phyloP scores from a whole-genome alignment of 1,140 invertebrate species.

The Drosophila sturtevanti region DNA sequence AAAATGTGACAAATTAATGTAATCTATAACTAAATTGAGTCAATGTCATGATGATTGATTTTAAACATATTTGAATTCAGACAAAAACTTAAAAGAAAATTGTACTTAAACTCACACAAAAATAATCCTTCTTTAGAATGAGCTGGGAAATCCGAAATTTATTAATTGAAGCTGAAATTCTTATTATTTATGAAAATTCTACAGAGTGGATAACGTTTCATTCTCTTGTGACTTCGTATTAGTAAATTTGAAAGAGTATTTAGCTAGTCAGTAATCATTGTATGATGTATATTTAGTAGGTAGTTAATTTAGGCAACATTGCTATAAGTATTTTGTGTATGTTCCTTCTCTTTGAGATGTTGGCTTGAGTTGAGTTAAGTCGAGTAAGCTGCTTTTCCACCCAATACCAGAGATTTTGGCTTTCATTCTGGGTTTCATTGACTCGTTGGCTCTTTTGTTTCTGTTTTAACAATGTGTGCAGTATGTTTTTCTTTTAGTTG shows the following conservation, averaged over 20 bases:
- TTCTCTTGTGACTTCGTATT: not conserved
- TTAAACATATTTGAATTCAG: constrained; percentile 4
- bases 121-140: no score
- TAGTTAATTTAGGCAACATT: constrained; percentile 4
- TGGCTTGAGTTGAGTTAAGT: constrained; percentile 10
- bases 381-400: constrained; percentile 42
- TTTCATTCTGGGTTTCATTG: constrained; percentile 65
- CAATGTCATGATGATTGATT: constrained; percentile 23
- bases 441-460: constrained; percentile 69
- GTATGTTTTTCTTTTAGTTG: constrained; percentile 3
- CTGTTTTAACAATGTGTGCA: constrained; percentile 11
- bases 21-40: constrained; percentile 19
- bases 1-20: not conserved
- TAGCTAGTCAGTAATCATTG: not conserved
- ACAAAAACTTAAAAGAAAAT: no score
- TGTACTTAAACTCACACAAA: no score
- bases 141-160: no score
- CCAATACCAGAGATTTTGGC: constrained; percentile 49
- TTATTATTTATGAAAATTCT: no score
- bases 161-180: no score
- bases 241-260: not conserved
- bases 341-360: not conserved
- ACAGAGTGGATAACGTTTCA: no score
- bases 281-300: not conserved
- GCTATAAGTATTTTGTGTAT: constrained; percentile 3